Evolutionary conservation across 1,140 invertebrate species (phyloP).

Genomic region (Riptortus pedestris): DNA sequence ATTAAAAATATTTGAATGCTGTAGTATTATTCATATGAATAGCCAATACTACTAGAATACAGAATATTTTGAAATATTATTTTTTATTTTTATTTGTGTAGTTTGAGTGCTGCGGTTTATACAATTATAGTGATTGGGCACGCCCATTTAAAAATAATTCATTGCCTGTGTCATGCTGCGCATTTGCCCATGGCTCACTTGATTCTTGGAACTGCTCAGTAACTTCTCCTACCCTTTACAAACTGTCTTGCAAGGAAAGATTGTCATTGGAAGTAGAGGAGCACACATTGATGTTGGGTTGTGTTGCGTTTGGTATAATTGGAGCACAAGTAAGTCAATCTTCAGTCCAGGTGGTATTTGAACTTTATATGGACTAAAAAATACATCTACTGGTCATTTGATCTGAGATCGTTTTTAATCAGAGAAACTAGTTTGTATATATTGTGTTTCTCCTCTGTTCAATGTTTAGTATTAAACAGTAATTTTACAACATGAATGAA

Average conservation of each 20-base stretch:
- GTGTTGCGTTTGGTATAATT: slow-evolving; percentile 7
- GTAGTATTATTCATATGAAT: no score
- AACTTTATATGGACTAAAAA: no score
- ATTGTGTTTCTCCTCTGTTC: no score
- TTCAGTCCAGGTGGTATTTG: neutral
- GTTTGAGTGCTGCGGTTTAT: slow-evolving; percentile 69
- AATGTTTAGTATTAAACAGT: no score
- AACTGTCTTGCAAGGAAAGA: neutral
- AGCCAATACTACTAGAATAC: no score
- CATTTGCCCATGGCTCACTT: neutral
- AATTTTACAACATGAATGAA: no score
- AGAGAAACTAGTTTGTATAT: no score
- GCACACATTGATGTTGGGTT: neutral
- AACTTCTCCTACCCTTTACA: neutral
- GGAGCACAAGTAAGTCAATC: neutral
- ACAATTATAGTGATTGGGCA: slow-evolving; percentile 54
- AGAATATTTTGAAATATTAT: no score
- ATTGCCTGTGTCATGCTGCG: slow-evolving; percentile 13
- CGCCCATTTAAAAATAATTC: neutral
- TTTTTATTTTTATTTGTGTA: slow-evolving; percentile 39
- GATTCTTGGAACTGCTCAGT: neutral
- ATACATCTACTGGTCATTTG: no score
- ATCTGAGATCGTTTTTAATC: no score
- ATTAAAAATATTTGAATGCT: no score
- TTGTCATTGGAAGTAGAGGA: neutral